Conservation (phyloP, 2,888 invertebrate species). For the Ochropacha duplaris region DNA sequence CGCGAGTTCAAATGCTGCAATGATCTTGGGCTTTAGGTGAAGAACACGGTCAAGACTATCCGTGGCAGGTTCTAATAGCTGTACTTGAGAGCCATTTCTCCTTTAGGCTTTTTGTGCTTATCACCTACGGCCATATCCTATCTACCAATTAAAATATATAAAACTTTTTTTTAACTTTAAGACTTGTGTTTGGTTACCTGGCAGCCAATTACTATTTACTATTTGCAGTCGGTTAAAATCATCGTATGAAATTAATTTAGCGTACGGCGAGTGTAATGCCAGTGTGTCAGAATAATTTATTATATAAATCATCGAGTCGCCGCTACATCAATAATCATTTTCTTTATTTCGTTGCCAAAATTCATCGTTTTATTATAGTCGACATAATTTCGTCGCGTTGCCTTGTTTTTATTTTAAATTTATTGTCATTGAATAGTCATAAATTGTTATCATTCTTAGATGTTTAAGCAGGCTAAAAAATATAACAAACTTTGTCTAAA, state of each 20-base stretch:
- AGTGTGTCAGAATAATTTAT: neutral
- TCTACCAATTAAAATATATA: no score
- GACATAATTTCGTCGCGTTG: neutral
- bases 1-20: no score
- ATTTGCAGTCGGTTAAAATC: neutral
- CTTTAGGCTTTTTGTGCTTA: no score
- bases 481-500: no score
- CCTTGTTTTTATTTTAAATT: neutral
- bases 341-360: neutral
- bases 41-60: no score
- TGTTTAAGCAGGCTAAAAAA: no score
- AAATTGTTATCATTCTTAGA: neutral
- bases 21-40: no score
- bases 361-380: neutral
- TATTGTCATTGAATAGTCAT: neutral
- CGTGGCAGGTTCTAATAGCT: no score
- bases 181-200: neutral
- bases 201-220: neutral
- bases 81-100: no score
- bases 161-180: no score
- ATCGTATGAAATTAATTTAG: neutral
- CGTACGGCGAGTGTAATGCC: neutral
- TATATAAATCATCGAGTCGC: neutral
- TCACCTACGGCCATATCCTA: no score
- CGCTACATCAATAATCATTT: neutral